Evolutionary conservation across 2,888 invertebrate genomes (phyloP), one percentile per base, ranked within the genome.

Genomic region (Brachycybe producta): DNA sequence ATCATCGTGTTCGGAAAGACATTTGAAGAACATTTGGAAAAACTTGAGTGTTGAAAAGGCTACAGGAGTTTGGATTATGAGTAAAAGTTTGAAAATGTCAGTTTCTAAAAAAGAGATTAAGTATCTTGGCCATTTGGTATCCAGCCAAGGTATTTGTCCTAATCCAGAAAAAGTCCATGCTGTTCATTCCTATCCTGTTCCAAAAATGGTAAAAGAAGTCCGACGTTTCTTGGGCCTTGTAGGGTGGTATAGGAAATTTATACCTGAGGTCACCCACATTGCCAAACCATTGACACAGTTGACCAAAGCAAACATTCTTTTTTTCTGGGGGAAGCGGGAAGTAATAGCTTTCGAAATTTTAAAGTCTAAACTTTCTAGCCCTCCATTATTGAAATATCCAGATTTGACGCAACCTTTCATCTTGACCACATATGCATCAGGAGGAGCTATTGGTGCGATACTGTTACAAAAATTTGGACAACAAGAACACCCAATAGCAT

Each of bases 1-100:
- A 39, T 51, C 2, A 50, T 51, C 7, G 34, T 51, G n/a, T 51
- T 38, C 2, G 7, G 28, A n/a, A 26, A 4, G 15, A 43, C 44
- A 1, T 5, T 15, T 2, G 28, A 38, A 28, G 40, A 43, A 43
- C 23, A n/a, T 1, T 3, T 43, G 1, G 2, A 4, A 40, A 40
- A 40, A 19, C n/a, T 40, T 11, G 32, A 32, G n/a, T n/a, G n/a
- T n/a, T n/a, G n/a, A n/a, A n/a, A n/a, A n/a, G n/a, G n/a, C n/a
- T n/a, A n/a, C n/a, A n/a, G n/a, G n/a, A n/a, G n/a, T n/a, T n/a
- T n/a, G n/a, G n/a, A n/a, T n/a, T n/a, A n/a, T n/a, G n/a, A n/a
- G n/a, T n/a, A n/a, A n/a, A n/a, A n/a, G n/a, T n/a, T n/a, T n/a
- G n/a, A n/a, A n/a, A n/a, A n/a, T n/a, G n/a, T n/a, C n/a, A n/a